Evolutionary conservation across 2,113 vertebrate species (phyloP).

Genomic region (Rhipidura dahli): DNA sequence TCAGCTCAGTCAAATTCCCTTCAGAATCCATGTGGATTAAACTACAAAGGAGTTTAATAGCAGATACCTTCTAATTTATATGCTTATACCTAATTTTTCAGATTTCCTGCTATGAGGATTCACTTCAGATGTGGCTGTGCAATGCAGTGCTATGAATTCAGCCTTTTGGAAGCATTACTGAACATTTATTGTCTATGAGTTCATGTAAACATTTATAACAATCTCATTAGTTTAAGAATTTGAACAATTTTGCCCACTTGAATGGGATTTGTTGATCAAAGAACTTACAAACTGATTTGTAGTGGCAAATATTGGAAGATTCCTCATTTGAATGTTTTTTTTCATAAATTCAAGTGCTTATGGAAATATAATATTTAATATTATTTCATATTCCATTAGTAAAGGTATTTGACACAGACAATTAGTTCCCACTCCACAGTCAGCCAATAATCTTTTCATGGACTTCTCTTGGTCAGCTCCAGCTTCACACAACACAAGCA

Average conservation of each 20-base stretch:
- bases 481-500: neutral
- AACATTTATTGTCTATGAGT: neutral
- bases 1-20: neutral
- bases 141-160: neutral
- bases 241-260: neutral
- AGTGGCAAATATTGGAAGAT: neutral
- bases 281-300: neutral
- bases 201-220: neutral
- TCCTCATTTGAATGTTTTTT: neutral
- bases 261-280: neutral
- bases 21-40: neutral
- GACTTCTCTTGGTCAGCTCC: neutral
- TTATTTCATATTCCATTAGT: neutral
- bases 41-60: neutral
- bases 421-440: neutral
- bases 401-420: neutral
- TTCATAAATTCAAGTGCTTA: neutral
- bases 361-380: neutral
- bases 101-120: neutral
- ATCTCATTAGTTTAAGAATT: neutral
- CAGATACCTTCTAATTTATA: neutral
- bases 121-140: neutral
- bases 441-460: neutral
- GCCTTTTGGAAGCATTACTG: neutral
- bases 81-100: neutral